phyloP scores from a whole-genome alignment of 2,797 vertebrate genomes.

The Gymnopithys bicolor region DNA sequence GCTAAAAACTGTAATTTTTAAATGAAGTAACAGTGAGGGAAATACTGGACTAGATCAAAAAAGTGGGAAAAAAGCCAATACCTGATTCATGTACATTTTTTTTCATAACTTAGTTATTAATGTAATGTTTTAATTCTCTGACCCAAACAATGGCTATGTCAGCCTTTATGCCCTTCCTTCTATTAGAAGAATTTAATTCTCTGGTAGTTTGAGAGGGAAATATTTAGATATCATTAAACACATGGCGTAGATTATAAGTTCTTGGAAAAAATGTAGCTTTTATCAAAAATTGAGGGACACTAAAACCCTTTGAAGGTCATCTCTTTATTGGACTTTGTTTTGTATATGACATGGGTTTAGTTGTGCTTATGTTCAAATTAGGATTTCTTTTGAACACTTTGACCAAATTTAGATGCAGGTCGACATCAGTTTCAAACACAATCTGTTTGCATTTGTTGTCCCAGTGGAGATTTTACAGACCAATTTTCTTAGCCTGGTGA shows the following conservation, averaged over 20 bases:
- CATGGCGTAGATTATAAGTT: not conserved
- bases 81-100: not conserved
- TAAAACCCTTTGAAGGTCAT: not conserved
- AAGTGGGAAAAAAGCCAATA: not conserved
- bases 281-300: not conserved
- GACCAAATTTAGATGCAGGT: not conserved
- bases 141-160: not conserved
- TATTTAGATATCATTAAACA: not conserved
- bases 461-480: not conserved
- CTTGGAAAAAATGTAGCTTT: not conserved
- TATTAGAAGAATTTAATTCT: not conserved
- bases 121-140: not conserved
- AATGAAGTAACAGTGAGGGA: not conserved
- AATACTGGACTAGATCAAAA: not conserved
- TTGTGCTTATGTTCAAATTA: not conserved
- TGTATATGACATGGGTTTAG: rapidly evolving
- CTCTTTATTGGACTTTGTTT: not conserved
- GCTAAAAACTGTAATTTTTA: not conserved
- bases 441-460: not conserved
- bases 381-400: not conserved
- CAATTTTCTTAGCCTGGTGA: not conserved
- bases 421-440: not conserved
- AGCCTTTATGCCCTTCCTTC: not conserved
- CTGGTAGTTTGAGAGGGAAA: not conserved
- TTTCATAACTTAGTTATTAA: not conserved